phyloP scores from a whole-genome alignment of 2,113 vertebrate species.

The Drymodes brunneopygia region DNA sequence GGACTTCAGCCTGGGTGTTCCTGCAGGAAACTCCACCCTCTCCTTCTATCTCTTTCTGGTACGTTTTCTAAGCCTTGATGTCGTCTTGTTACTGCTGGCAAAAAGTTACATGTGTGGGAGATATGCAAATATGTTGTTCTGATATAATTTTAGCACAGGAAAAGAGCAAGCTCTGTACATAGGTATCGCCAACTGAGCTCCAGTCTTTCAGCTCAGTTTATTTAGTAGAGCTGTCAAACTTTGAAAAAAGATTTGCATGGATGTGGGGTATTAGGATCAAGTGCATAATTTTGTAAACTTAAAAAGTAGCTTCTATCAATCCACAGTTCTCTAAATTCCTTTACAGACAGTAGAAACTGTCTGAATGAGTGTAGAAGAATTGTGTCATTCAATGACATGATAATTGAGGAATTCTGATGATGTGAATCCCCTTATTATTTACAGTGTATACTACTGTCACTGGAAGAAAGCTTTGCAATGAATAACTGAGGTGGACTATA shows the following conservation, averaged over 20 bases:
- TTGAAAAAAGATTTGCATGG: background rate
- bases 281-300: background rate
- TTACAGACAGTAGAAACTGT: background rate
- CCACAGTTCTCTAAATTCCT: background rate
- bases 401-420: background rate
- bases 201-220: background rate
- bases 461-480: background rate
- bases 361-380: background rate
- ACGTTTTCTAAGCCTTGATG: background rate
- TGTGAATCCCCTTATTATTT: background rate
- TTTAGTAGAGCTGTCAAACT: background rate
- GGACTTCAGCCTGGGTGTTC: slow-evolving; percentile 20
- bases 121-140: slow-evolving; percentile 30
- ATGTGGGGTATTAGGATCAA: background rate
- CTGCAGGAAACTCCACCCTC: slow-evolving; percentile 14
- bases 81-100: background rate
- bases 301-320: background rate
- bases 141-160: slow-evolving; percentile 36
- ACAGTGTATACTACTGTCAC: background rate
- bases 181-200: background rate
- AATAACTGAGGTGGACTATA: background rate
- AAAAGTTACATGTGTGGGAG: slow-evolving; percentile 19
- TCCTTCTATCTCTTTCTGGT: background rate
- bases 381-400: background rate
- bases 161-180: slow-evolving; percentile 16